Evolutionary conservation across 2,797 vertebrate species (phyloP).

Genomic region (Helostoma temminkii): DNA sequence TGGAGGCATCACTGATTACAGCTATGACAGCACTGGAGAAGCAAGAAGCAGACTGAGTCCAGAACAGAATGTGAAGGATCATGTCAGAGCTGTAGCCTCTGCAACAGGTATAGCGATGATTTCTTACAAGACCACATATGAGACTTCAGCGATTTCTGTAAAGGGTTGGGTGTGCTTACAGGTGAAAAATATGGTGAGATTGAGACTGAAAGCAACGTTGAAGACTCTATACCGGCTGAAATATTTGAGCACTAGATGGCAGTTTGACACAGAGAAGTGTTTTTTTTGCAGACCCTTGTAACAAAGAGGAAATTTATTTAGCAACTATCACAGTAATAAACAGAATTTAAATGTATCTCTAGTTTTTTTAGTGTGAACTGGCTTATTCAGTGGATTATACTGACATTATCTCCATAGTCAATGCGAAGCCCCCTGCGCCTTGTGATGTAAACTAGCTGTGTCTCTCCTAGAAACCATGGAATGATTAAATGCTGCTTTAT

Average conservation of each 20-base stretch:
- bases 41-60: slow-evolving; percentile 17
- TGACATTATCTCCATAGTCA: not conserved
- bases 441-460: not conserved
- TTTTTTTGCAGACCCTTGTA: not conserved
- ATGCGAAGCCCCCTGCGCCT: not conserved
- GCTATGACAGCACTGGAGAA: slow-evolving; percentile 26
- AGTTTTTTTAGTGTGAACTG: not conserved
- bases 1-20: slow-evolving; percentile 59
- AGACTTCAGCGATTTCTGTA: slow-evolving; percentile 10
- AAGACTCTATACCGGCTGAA: not conserved
- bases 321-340: slow-evolving; percentile 9
- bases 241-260: slow-evolving; percentile 68
- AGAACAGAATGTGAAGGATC: slow-evolving; percentile 5
- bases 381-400: not conserved
- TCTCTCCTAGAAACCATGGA: not conserved
- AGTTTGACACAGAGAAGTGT: slow-evolving; percentile 56
- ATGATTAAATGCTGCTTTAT: not conserved
- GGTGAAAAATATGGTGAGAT: slow-evolving; percentile 3
- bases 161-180: not conserved
- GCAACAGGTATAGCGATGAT: slow-evolving; percentile 23
- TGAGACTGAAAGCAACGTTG: not conserved
- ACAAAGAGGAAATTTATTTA: slow-evolving; percentile 19
- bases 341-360: not conserved
- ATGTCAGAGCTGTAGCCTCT: not conserved
- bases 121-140: not conserved